Percentiles rank a stretch among this genome's conserved stretches.
Conservation (phyloP, 2,113 vertebrate genomes). For the Zootoca vivipara region DNA sequence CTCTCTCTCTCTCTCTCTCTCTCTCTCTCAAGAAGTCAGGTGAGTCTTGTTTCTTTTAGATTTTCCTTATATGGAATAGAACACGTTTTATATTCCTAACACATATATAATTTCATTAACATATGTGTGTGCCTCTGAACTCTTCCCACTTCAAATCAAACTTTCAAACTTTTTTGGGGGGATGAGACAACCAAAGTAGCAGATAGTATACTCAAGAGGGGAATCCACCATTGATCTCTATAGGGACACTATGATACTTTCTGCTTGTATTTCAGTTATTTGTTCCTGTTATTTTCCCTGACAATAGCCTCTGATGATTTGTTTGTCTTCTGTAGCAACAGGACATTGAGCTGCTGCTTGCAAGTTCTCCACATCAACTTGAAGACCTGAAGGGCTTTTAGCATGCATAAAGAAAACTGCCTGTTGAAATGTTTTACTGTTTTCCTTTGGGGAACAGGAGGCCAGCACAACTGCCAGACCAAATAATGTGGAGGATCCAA, state of each 20-base stretch:
- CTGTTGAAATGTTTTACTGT: constrained; percentile 15
- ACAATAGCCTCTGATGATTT: not conserved
- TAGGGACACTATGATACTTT: not conserved
- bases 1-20: not conserved
- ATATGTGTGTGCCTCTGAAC: not conserved
- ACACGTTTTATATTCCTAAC: not conserved
- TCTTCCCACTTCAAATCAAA: not conserved
- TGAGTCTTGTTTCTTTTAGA: not conserved
- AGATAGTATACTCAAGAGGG: not conserved
- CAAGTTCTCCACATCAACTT: constrained; percentile 37
- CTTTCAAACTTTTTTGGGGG: not conserved
- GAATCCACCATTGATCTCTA: not conserved
- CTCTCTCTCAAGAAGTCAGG: not conserved
- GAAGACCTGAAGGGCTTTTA: constrained; percentile 7
- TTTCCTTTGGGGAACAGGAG: constrained; percentile 21
- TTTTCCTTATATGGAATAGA: not conserved
- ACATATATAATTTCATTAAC: too few species aligned
- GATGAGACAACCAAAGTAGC: not conserved
- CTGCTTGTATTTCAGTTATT: not conserved
- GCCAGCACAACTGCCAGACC: constrained; percentile 40
- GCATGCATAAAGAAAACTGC: not conserved
- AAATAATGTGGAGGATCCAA: constrained; percentile 27
- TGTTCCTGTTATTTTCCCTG: not conserved
- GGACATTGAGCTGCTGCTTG: not conserved
- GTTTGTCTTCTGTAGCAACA: not conserved